phyloP scores from a whole-genome alignment of 2,113 vertebrate genomes.

The Oryzias melastigma region DNA sequence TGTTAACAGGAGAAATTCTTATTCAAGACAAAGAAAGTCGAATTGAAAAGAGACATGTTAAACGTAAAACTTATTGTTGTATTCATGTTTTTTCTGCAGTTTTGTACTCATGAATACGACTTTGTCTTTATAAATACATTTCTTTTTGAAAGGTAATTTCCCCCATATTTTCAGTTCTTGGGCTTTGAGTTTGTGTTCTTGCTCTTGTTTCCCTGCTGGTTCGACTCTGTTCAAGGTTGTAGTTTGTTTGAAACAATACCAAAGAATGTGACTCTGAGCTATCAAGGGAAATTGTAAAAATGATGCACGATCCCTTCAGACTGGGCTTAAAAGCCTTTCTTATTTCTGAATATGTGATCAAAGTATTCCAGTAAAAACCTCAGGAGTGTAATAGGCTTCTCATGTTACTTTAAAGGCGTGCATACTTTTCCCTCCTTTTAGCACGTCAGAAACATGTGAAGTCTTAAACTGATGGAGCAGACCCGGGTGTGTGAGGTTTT shows the following conservation, averaged over 20 bases:
- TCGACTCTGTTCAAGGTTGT: slow-evolving; percentile 40
- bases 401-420: slow-evolving; percentile 51
- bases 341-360: slow-evolving; percentile 33
- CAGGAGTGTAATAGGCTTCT: slow-evolving; percentile 33
- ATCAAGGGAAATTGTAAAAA: slow-evolving; percentile 58
- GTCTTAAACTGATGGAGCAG: slow-evolving; percentile 21
- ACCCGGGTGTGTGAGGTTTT: slow-evolving; percentile 19
- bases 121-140: too few relatives aligned
- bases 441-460: slow-evolving; percentile 33
- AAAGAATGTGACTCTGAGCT: slow-evolving; percentile 46
- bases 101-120: too few relatives aligned
- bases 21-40: too few relatives aligned
- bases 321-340: slow-evolving; percentile 32
- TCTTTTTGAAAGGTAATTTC: too few relatives aligned
- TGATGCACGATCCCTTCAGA: slow-evolving; percentile 40
- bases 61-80: too few relatives aligned
- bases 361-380: slow-evolving; percentile 50
- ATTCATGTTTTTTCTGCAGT: too few relatives aligned
- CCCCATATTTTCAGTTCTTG: slow-evolving; percentile 27
- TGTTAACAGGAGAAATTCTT: too few relatives aligned
- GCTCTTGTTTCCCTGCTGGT: slow-evolving; percentile 28
- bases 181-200: slow-evolving; percentile 43
- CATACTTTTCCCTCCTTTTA: slow-evolving; percentile 37
- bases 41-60: too few relatives aligned
- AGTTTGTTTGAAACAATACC: slow-evolving; percentile 38